Percentiles rank a stretch among this genome's conserved stretches.
Conservation (phyloP, 2,113 vertebrate genomes). For the Cryptomyrus ogoouensis region DNA sequence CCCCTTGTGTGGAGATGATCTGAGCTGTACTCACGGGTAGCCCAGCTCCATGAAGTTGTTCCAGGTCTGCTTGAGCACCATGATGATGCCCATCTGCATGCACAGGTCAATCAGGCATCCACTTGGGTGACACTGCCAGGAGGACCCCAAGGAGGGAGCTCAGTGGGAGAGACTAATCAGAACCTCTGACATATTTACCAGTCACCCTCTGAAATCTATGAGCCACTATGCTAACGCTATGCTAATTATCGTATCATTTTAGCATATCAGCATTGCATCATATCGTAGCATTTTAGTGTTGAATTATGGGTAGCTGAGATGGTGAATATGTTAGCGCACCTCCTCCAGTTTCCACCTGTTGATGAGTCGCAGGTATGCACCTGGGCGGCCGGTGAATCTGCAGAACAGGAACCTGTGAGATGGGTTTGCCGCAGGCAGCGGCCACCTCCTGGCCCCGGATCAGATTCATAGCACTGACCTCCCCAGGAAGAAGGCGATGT, state of each 20-base stretch:
- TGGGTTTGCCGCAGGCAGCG: neutral
- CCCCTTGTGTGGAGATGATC: neutral
- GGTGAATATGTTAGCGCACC: slow-evolving; percentile 52
- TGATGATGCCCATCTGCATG: slow-evolving; percentile 96
- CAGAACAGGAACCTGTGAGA: slow-evolving; percentile 42
- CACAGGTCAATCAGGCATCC: slow-evolving; percentile 97
- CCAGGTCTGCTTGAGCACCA: slow-evolving; percentile 96
- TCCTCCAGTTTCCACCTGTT: slow-evolving; percentile 91
- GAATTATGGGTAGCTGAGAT: neutral
- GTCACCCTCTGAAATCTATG: neutral
- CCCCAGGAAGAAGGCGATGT: slow-evolving; percentile 94
- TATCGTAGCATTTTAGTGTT: neutral
- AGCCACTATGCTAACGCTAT: neutral
- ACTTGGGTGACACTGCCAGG: slow-evolving; percentile 83
- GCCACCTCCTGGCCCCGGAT: neutral
- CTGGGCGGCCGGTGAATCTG: slow-evolving; percentile 89
- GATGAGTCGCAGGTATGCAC: slow-evolving; percentile 87
- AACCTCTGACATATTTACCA: neutral
- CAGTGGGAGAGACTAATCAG: neutral
- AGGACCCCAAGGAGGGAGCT: slow-evolving; percentile 17
- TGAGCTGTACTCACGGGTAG: slow-evolving; percentile 73
- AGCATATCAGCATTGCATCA: neutral
- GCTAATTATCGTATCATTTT: neutral
- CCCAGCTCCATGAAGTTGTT: slow-evolving; percentile 96
- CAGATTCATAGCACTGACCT: slow-evolving; percentile 59